Conservation (phyloP, 1,140 invertebrate genomes). For the Orchesella cincta region DNA sequence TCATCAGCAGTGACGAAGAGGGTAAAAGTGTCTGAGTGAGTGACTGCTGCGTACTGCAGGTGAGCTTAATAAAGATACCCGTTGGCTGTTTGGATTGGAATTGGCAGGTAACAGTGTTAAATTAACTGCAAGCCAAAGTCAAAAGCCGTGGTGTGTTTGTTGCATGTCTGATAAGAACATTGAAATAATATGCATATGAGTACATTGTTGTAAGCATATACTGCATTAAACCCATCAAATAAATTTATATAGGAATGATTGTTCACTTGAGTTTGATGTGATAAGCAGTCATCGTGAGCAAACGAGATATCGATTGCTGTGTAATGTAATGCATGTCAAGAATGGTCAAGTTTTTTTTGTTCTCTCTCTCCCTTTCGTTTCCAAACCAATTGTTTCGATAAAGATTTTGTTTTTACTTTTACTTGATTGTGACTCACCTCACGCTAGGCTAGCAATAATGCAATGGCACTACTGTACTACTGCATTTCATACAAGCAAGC, state of each 20-base stretch:
- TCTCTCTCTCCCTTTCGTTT: neutral
- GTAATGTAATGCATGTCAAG: neutral
- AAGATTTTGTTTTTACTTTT: neutral
- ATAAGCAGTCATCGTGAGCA: neutral
- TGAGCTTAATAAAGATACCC: constrained; percentile 3
- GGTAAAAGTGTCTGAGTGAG: constrained; percentile 15
- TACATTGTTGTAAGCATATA: neutral
- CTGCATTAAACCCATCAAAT: neutral
- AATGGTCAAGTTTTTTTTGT: neutral
- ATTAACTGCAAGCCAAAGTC: neutral
- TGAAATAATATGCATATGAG: no score
- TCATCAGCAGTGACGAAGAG: no score
- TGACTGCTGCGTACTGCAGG: constrained; percentile 13
- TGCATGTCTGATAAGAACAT: no score
- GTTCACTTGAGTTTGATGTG: neutral
- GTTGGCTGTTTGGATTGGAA: constrained; percentile 19
- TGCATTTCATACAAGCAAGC: neutral
- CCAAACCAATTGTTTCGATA: neutral
- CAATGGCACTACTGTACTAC: neutral
- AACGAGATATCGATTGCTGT: neutral
- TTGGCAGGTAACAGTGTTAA: constrained; percentile 3
- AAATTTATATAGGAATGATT: neutral
- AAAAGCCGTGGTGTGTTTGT: no score
- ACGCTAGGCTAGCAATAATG: neutral
- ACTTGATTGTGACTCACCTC: neutral